Evolutionary conservation across 1,140 invertebrate species (phyloP), one percentile per base, ranked within the genome.

Genomic region (Drosophila oshimai): DNA sequence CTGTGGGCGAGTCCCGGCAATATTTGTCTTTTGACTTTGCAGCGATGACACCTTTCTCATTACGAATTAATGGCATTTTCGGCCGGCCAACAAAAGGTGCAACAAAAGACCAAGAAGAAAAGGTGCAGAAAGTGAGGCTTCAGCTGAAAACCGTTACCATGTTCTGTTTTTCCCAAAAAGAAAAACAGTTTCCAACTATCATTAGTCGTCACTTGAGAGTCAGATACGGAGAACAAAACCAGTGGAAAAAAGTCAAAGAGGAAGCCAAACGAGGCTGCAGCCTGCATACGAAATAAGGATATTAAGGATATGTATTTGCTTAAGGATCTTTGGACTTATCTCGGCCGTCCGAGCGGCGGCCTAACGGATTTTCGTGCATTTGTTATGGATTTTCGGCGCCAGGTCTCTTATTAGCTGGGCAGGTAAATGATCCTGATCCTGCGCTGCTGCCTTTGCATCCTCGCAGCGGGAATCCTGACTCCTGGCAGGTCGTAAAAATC

Each of bases 361-460:
- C 78, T 89, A 88, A 88, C 84, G 84, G 84, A 76, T 89, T 89
- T 89, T 89, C 84, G 29, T 75, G 78, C 84, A 88, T 88, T 89
- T 89, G 61, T 75, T 84, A 84, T 84, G 83, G 84, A 88, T 88
- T 88, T 88, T 88, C 79, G 84, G 84, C 84, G 84, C 84, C 84
- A 89, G 84, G 54, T 60, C 74, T 62, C 72, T 76, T 86, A 86
- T 79, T 80, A 79, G 80, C 67, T 46, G 24, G 15, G 3, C 29
- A 73, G 69, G 41, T 51, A 67, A 67, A 15, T 24, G 57, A 74
- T 74, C 53, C 57, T 31, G n/a, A n/a, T n/a, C n/a, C n/a, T n/a
- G n/a, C n/a, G n/a, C n/a, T n/a, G 31, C 41, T 69, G 64, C 54
- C 51, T 57, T 22, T 33, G 47, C 47, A 46, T 36, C 47, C 31